Conservation (phyloP, 2,888 invertebrate genomes). For the Tenthredo scrophulariae region DNA sequence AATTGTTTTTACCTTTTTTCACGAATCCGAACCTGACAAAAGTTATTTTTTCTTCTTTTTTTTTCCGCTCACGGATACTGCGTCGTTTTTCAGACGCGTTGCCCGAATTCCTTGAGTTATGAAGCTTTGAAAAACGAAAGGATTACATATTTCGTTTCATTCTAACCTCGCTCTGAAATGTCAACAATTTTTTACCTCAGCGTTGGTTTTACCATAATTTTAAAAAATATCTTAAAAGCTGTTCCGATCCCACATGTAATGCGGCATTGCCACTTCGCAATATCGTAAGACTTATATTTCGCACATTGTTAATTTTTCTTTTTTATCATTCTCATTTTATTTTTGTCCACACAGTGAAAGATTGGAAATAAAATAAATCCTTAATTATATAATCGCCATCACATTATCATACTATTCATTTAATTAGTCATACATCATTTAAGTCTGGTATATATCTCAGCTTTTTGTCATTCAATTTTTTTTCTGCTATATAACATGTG, state of each 20-base stretch:
- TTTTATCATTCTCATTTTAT: not conserved
- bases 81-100: constrained; percentile 8
- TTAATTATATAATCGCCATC: not conserved
- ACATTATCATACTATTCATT: not conserved
- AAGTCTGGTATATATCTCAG: not conserved
- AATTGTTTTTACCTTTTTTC: not conserved
- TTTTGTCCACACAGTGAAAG: not conserved
- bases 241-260: not conserved
- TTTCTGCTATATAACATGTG: not conserved
- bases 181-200: not conserved
- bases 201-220: not conserved
- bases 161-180: not conserved
- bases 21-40: not conserved
- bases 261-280: not conserved
- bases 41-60: not conserved
- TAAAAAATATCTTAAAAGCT: not conserved
- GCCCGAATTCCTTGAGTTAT: not conserved
- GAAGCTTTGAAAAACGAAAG: not conserved
- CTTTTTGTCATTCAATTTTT: not conserved
- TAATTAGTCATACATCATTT: not conserved
- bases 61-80: not conserved
- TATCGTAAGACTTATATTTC: not conserved
- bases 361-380: not conserved
- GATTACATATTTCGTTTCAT: not conserved
- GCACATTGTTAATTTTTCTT: not conserved